Evolutionary conservation across 2,888 invertebrate genomes (phyloP), one percentile per base, ranked within the genome.

Genomic region (Philereme transversata): DNA sequence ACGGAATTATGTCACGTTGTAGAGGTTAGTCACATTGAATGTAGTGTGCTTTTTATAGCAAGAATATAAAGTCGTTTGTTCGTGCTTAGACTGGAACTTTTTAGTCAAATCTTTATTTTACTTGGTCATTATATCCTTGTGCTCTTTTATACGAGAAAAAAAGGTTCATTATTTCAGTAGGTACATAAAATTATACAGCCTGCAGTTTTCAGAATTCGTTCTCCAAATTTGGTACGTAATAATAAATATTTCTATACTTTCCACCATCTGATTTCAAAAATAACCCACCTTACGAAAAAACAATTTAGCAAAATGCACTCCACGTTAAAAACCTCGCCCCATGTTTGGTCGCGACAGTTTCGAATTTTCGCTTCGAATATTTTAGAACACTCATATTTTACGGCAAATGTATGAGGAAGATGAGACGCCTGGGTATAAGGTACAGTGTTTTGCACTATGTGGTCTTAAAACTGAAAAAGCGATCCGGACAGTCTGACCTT

Each of bases 401-500:
- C 64, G 65, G 60, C 64, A 61, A 62, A 76, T 69, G 71, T 75
- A 72, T 76, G 69, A 57, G 36, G 66, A 65, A 69, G 74, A 78
- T 72, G 78, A 77, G 77, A 65, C 76, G 63, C 70, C 70, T 53
- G 73, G 71, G 72, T 65, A 64, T 72, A 64, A 64, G 65, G 65
- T 74, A 81, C 82, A 80, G 67, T 72, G 74, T 76, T 81, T 72
- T 74, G 77, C 73, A 75, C 76, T 75, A 72, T 69, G 68, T 70
- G 59, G 53, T 55, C 58, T 54, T 63, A 56, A 57, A 61, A 57
- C 51, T 22, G 45, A 57, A 51, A 59, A 67, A 56, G 52, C 44
- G 33, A 49, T 50, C 57, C 9, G 47, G 50, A 53, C 35, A 10
- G 49, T 44, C 36, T 44, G 35, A 46, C 52, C 52, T 5, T 5